A percentile compares a stretch with the other conserved stretches of the same genome.
Conservation (phyloP, 2,888 invertebrate genomes). For the Tenthredo livida region DNA sequence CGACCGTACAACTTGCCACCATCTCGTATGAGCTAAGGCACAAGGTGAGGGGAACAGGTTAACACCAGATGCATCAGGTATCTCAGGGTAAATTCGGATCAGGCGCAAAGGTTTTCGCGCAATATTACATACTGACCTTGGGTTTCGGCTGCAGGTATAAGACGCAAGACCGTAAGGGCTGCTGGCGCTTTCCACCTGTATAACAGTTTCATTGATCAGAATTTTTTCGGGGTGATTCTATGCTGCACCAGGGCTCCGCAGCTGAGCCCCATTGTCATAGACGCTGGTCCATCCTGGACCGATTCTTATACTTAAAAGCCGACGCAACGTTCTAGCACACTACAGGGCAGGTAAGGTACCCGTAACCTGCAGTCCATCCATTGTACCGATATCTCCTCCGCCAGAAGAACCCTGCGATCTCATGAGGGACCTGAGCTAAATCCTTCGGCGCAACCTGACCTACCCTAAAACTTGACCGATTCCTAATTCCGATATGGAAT, state of each 20-base stretch:
- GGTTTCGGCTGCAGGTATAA: slow-evolving; percentile 3
- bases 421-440: neutral
- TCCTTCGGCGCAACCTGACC: slow-evolving; percentile 6
- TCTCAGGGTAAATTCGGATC: neutral
- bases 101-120: neutral
- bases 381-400: neutral
- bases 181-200: slow-evolving; percentile 24
- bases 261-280: neutral
- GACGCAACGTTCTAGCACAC: neutral
- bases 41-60: neutral
- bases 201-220: slow-evolving; percentile 20
- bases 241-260: neutral
- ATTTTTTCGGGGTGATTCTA: neutral
- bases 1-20: neutral
- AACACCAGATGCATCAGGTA: neutral
- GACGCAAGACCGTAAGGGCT: neutral
- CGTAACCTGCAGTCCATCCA: slow-evolving; percentile 19
- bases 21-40: neutral
- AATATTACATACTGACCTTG: slow-evolving; percentile 35
- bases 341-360: neutral
- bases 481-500: neutral
- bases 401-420: neutral
- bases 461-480: slow-evolving; percentile 1
- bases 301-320: neutral
- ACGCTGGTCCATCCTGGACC: slow-evolving; percentile 15